Evolutionary conservation across 2,113 vertebrate species (phyloP).

Genomic region (Nothocercus julius): DNA sequence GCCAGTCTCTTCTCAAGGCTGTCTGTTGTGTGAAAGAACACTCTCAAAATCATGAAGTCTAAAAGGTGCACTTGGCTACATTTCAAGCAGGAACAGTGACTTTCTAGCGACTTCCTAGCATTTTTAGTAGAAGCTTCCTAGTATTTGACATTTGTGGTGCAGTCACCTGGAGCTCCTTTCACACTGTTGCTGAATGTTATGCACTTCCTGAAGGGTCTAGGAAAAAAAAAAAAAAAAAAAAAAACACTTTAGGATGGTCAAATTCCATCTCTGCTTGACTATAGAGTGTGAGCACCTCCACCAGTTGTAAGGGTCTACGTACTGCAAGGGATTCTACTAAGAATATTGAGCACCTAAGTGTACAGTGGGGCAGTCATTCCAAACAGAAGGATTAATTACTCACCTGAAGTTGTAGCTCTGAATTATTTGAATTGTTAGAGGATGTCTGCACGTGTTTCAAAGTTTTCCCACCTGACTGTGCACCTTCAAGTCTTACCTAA

Average conservation of each 20-base stretch:
- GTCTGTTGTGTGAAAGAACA: not conserved
- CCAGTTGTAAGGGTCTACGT: not conserved
- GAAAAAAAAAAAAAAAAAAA: not conserved
- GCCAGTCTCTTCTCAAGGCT: not conserved
- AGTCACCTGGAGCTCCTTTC: not conserved
- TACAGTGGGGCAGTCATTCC: not conserved
- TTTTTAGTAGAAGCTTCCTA: not conserved
- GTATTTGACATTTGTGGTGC: not conserved
- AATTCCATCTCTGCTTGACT: not conserved
- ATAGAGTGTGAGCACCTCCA: not conserved
- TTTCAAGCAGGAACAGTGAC: not conserved
- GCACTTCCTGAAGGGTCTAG: not conserved
- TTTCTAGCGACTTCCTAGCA: not conserved
- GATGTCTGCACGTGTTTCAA: not conserved
- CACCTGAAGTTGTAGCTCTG: not conserved
- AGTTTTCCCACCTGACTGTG: not conserved
- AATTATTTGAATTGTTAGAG: not conserved
- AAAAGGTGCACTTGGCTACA: conserved; percentile 13
- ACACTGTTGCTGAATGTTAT: not conserved
- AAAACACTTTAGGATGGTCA: not conserved
- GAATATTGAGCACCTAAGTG: not conserved
- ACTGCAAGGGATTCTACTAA: not conserved
- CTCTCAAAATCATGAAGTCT: not conserved
- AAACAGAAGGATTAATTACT: not conserved
- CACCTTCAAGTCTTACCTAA: not conserved